Evolutionary conservation across 1,140 invertebrate genomes (phyloP).

Genomic region (Psix sp.): DNA sequence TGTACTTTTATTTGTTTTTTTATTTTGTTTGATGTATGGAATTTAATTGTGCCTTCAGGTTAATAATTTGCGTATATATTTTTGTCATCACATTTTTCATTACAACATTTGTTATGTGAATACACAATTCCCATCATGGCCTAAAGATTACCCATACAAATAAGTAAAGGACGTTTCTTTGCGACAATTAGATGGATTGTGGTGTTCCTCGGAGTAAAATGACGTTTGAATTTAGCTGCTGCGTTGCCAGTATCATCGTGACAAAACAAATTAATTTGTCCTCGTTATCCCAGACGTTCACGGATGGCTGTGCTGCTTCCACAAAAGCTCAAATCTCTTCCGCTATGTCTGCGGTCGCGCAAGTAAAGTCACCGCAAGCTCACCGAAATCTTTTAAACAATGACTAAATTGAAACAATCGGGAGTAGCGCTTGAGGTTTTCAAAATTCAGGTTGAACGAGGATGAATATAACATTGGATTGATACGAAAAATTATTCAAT

Average conservation of each 20-base stretch:
- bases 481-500: slow-evolving; percentile 25
- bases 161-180: slow-evolving; percentile 7
- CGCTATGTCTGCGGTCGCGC: slow-evolving; percentile 42
- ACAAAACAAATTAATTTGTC: slow-evolving; percentile 54
- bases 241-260: slow-evolving; percentile 24
- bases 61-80: too few species aligned
- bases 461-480: slow-evolving; percentile 14
- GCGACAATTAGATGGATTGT: slow-evolving; percentile 16
- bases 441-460: slow-evolving; percentile 20
- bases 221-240: slow-evolving; percentile 16
- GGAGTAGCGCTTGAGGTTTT: slow-evolving; percentile 17
- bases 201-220: slow-evolving; percentile 17
- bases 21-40: too few species aligned
- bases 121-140: too few species aligned
- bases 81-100: too few species aligned
- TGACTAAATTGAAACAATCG: slow-evolving; percentile 44
- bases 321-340: slow-evolving; percentile 54
- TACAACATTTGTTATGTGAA: too few species aligned
- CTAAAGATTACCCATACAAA: too few species aligned
- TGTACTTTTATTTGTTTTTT: too few species aligned
- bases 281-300: slow-evolving; percentile 49
- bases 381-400: slow-evolving; percentile 52
- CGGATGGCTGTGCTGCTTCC: slow-evolving; percentile 42
- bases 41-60: too few species aligned
- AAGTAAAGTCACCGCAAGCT: slow-evolving; percentile 47